A percentile compares a stretch with the other conserved stretches of the same genome.
Evolutionary conservation across 2,797 vertebrate species (phyloP).

Genomic region (Sebastes umbrosus): DNA sequence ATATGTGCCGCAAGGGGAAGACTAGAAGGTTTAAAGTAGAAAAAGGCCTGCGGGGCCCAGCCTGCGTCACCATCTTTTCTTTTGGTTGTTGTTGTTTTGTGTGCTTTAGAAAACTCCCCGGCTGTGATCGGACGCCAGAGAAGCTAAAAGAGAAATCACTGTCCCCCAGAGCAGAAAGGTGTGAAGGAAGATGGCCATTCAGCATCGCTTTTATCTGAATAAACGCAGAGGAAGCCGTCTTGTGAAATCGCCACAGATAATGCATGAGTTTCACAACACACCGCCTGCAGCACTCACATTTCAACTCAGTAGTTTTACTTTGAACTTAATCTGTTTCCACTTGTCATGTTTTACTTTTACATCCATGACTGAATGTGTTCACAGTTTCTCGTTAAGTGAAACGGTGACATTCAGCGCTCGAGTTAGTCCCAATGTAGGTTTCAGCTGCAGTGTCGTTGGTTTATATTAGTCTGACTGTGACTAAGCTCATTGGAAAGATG

Average conservation of each 20-base stretch:
- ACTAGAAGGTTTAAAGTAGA: conserved; percentile 13
- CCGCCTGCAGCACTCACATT: neutral
- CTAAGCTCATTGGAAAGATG: neutral
- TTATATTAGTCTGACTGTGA: neutral
- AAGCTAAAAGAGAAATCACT: neutral
- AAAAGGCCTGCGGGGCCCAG: neutral
- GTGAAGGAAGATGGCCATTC: neutral
- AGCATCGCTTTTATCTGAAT: conserved; percentile 5
- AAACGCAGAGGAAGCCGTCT: neutral
- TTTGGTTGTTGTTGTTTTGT: conserved; percentile 6
- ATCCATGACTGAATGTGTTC: neutral
- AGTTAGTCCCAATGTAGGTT: neutral
- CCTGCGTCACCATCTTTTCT: conserved; percentile 6
- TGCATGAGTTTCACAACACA: conserved; percentile 28
- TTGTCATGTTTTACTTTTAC: neutral
- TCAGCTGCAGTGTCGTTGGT: neutral
- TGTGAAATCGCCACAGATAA: conserved; percentile 4
- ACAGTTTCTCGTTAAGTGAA: conserved; percentile 13
- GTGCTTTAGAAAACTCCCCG: no score
- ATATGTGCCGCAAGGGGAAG: conserved; percentile 19
- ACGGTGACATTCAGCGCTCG: neutral
- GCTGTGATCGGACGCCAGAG: neutral
- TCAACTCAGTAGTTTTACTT: neutral
- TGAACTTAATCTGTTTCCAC: conserved; percentile 15
- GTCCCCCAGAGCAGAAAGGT: conserved; percentile 42